Evolutionary conservation across 2,888 invertebrate species (phyloP).

Genomic region (Bruchidius siliquastri): DNA sequence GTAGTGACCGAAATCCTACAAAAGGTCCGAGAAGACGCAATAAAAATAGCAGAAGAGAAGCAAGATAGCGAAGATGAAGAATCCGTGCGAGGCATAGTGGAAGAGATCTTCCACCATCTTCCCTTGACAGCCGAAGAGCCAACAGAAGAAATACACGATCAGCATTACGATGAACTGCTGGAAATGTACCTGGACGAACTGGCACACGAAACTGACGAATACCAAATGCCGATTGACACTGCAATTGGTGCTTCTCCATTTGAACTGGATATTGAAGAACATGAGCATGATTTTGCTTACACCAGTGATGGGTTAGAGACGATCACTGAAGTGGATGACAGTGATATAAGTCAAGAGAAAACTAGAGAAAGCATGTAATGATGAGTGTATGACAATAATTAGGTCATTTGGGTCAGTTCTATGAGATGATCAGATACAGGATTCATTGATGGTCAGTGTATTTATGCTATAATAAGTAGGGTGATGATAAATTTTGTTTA

Average conservation of each 20-base stretch:
- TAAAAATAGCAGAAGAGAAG: not conserved
- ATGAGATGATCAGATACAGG: not conserved
- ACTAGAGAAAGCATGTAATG: not conserved
- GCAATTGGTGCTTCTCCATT: not conserved
- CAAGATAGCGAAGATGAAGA: not conserved
- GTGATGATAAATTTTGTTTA: not conserved
- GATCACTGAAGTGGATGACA: conserved; percentile 21
- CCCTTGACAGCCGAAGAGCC: not conserved
- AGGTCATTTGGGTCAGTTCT: no score
- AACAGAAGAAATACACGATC: not conserved
- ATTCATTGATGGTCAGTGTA: not conserved
- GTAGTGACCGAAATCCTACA: not conserved
- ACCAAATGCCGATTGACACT: not conserved
- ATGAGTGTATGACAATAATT: no score
- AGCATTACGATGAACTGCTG: conserved; percentile 11
- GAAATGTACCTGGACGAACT: conserved; percentile 15
- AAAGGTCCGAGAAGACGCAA: not conserved
- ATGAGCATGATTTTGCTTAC: conserved; percentile 10
- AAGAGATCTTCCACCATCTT: not conserved
- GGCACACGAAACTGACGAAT: conserved; percentile 10
- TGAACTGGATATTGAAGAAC: not conserved
- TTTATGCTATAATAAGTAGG: not conserved
- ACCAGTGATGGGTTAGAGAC: conserved; percentile 18
- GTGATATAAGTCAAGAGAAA: conserved; percentile 14
- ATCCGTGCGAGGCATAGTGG: conserved; percentile 1